Conservation (phyloP, 2,888 invertebrate species). For the Ceriagrion tenellum region DNA sequence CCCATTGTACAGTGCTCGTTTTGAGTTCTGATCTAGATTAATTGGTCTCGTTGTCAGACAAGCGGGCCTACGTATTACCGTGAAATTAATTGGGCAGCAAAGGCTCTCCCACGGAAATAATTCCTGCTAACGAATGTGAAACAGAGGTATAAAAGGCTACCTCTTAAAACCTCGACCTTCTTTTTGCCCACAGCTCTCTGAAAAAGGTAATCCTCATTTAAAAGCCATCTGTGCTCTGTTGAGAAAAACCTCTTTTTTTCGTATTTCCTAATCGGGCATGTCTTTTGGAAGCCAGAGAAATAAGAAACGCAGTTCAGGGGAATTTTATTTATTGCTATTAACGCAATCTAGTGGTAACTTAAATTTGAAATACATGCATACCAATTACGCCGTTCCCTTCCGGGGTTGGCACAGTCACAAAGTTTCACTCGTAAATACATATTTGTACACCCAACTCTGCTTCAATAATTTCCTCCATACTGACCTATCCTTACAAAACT, state of each 20-base stretch:
- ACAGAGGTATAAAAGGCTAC: neutral
- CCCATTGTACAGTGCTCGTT: too few relatives aligned
- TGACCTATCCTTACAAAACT: too few relatives aligned
- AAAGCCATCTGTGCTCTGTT: neutral
- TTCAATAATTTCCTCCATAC: too few relatives aligned
- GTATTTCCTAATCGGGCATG: neutral
- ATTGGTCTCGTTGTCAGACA: neutral
- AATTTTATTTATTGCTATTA: too few relatives aligned
- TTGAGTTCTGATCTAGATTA: neutral
- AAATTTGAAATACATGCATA: too few relatives aligned
- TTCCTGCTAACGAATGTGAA: neutral
- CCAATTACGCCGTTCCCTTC: too few relatives aligned
- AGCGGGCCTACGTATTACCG: neutral
- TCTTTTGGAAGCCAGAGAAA: neutral
- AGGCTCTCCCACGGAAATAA: neutral
- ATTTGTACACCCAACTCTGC: too few relatives aligned
- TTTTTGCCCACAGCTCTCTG: neutral
- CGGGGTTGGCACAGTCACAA: too few relatives aligned
- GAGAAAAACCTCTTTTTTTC: neutral
- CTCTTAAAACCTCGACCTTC: neutral
- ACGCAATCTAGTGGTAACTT: too few relatives aligned
- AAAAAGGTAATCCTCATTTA: neutral
- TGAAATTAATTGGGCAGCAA: neutral
- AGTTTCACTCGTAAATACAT: too few relatives aligned
- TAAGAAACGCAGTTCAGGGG: too few relatives aligned